These are phyloP conservation scores for Macrotis lagotis DNA, from an alignment of 2,113 vertebrate species.

Conservation along the genomic window DNA sequence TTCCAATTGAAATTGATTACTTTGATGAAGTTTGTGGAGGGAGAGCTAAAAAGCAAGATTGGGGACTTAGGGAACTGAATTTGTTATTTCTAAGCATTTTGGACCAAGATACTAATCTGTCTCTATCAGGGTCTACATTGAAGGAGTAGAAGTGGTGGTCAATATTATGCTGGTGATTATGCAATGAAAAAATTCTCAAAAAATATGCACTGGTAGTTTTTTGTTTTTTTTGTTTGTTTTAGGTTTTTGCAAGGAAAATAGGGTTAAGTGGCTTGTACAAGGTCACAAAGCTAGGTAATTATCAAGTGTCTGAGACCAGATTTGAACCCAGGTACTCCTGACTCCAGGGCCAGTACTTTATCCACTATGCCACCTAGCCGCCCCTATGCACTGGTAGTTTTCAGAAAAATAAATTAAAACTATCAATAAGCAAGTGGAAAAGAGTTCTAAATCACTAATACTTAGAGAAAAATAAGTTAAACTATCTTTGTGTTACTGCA, in stretches of 20 bases:
- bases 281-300: no score
- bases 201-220: no score
- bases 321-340: no score
- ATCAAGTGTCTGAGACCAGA: no score
- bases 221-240: no score
- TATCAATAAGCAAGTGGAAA: neutral
- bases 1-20: neutral
- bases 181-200: neutral
- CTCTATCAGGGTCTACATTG: neutral
- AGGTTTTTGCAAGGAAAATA: no score
- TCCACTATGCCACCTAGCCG: no score
- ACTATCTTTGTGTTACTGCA: neutral
- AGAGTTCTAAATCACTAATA: neutral
- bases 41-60: neutral
- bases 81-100: neutral
- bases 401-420: neutral
- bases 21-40: neutral
- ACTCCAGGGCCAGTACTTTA: no score
- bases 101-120: neutral
- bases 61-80: neutral
- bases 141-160: neutral
- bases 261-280: no score
- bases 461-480: neutral
- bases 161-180: neutral
- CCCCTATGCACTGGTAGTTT: no score